Evolutionary conservation across 2,888 invertebrate species (phyloP).

Genomic region (Aproaerema taeniolella): DNA sequence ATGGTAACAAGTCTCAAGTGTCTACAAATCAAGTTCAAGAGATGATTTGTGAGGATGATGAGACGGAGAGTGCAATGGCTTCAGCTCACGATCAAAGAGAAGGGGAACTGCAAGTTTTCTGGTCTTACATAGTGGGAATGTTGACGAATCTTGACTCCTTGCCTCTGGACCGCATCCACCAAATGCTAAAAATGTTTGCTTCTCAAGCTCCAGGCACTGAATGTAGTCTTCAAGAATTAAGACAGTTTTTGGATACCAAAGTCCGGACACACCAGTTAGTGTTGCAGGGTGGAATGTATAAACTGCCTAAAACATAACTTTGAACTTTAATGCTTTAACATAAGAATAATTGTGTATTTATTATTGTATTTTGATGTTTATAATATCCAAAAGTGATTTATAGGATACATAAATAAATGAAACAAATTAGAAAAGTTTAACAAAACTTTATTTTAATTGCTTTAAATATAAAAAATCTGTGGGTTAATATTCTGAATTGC

Average conservation of each 20-base stretch:
- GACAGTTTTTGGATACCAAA: constrained; percentile 94
- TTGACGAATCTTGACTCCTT: constrained; percentile 94
- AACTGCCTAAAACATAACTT: constrained; percentile 84
- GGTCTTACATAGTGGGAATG: constrained; percentile 99
- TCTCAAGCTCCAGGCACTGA: constrained; percentile 94
- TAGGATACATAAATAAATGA: constrained; percentile 13
- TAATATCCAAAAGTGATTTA: background rate
- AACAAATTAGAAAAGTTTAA: constrained; percentile 44
- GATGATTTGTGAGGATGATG: constrained; percentile 91
- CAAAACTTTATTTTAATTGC: constrained; percentile 58
- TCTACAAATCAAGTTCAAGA: constrained; percentile 75
- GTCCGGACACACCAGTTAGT: constrained; percentile 93
- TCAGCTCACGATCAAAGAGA: constrained; percentile 96
- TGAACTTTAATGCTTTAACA: constrained; percentile 1
- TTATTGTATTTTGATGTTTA: background rate
- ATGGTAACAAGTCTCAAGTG: constrained; percentile 73
- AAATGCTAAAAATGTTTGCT: constrained; percentile 98
- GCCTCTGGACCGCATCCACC: constrained; percentile 94
- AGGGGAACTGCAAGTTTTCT: constrained; percentile 95
- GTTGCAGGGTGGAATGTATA: constrained; percentile 91
- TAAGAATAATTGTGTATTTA: constrained; percentile 2
- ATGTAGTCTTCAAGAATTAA: constrained; percentile 91
- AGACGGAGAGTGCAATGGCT: constrained; percentile 95
- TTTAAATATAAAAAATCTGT: constrained; percentile 61
- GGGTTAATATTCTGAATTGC: constrained; percentile 52